Base-by-base conservation (phyloP, 2,113 vertebrate species). In the Cyrtonyx montezumae region DNA sequence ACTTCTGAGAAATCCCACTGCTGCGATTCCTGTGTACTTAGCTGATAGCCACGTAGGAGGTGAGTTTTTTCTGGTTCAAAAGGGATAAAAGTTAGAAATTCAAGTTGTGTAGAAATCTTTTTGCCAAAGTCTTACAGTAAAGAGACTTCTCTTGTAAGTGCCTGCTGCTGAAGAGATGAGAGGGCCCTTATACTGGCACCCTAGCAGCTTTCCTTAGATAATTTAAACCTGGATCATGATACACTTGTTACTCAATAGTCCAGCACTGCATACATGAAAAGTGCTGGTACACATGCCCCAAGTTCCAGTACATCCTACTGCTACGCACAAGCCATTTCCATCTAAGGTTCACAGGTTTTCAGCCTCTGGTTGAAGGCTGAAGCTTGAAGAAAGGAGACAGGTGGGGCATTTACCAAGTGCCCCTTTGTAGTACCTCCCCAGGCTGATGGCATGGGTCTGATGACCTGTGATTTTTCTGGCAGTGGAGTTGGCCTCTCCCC, bases 21-120 rank as follows among this genome's bases (percentile, higher is more conserved):
- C 45, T 68, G 86, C 79, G 30, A 71, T 79, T 73, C 66, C 78
- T 75, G n/a, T 65, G 68, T 94, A 23, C 36, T 84, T 87, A 75
- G 61, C 49, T 59, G 59, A 82, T 91, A 49, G 76, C 80, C 67
- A 82, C 66, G 73, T 5, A 7, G 42, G 40, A 79, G 16, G n/a
- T 84, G 84, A 91, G 19, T 3, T 62, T 79, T 76, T 69, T 86
- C 62, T 55, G 21, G 40, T 73, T 62, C 49, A 69, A 88, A 79
- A 48, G 34, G 36, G 28, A 78, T 78, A 40, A 15, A 32, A 77
- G 18, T 42, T 53, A 73, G 58, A 48, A 94, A 90, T 15, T 70
- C 68, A 46, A 46, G 9, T 65, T 66, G 5, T 55, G 36, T 66
- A 62, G 55, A 42, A 79, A 66, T 73, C 36, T 82, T 7, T 42